Evolutionary conservation across 2,797 vertebrate species (phyloP), one percentile per base, ranked within the genome.

Genomic region (Liparis tanakae): DNA sequence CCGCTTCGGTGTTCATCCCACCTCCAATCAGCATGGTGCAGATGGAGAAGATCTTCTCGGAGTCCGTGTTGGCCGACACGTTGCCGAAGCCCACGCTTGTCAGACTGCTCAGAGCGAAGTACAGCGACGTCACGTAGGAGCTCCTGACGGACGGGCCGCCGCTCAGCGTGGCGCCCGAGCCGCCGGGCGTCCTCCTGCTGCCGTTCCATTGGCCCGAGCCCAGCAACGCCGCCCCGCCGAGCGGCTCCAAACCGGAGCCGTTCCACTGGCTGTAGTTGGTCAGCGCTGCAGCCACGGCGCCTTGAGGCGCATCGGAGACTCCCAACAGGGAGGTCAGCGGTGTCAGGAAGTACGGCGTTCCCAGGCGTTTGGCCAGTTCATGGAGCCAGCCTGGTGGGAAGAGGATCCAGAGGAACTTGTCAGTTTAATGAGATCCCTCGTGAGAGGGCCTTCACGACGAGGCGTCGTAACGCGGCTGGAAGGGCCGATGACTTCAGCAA

Each of bases 41-140:
- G 85, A 97, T 96, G 78, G 96, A 97, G 92, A 97, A 97, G 89
- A 97, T 97, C 93, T 97, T 97, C 90, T 97, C 96, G 0, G 96
- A 94, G 87, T 97, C 96, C 0, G 96, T 98, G 89, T 96, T 97
- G 82, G 96, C 96, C 0, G 96, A 97, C 48, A 97, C 96, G 1
- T 98, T 98, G 55, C 96, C 96, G 1, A 98, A 98, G 71, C 96
- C 96, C 57, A 98, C 96, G 2, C 96, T 98, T 83, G 96, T 98
- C 79, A 98, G 91, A 71, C 96, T 97, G 92, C 96, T 97, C 85
- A 97, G 95, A 5, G 96, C 96, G 53, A 97, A 97, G 93, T 97
- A 97, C 62, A 97, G 93, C 12, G 96, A 97, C 6, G 96, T 97
- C 77, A 97, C 96, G 13, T 97, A 97, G 72, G 96, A 95, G 20